phyloP scores from a whole-genome alignment of 1,140 invertebrate genomes.

The Procambarus clarkii region DNA sequence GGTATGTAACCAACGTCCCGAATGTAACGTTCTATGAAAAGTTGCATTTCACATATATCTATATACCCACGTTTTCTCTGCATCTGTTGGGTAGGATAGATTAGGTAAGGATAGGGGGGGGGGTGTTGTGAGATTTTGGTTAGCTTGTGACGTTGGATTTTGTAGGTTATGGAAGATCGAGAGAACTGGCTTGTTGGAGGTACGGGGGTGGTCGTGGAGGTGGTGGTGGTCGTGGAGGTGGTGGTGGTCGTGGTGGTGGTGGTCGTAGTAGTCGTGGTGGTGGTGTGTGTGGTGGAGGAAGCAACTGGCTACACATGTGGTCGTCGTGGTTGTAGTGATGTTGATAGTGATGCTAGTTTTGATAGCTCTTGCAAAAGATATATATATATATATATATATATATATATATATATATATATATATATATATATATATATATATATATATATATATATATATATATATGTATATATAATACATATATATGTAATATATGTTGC shows the following conservation, averaged over 20 bases:
- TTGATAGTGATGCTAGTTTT: background rate
- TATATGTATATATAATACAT: background rate
- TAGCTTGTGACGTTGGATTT: no score
- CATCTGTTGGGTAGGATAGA: no score
- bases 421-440: background rate
- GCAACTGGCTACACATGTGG: background rate
- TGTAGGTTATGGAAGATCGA: no score
- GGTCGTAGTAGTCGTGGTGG: background rate
- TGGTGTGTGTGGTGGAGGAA: background rate
- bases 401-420: background rate
- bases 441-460: slow-evolving; percentile 2
- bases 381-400: background rate
- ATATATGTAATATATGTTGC: background rate
- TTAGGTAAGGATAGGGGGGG: no score
- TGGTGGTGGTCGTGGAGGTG: background rate
- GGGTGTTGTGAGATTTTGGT: no score
- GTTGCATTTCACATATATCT: no score
- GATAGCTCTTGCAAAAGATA: background rate
- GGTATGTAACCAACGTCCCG: no score
- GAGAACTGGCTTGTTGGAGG: background rate
- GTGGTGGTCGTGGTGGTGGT: background rate
- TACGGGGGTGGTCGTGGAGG: background rate
- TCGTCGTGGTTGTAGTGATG: background rate
- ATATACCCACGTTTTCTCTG: no score
- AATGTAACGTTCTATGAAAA: no score